A percentile compares a stretch with the other conserved stretches of the same genome.
Evolutionary conservation across 2,797 vertebrate genomes (phyloP).

Genomic region (Tenualosa thibaudeaui): DNA sequence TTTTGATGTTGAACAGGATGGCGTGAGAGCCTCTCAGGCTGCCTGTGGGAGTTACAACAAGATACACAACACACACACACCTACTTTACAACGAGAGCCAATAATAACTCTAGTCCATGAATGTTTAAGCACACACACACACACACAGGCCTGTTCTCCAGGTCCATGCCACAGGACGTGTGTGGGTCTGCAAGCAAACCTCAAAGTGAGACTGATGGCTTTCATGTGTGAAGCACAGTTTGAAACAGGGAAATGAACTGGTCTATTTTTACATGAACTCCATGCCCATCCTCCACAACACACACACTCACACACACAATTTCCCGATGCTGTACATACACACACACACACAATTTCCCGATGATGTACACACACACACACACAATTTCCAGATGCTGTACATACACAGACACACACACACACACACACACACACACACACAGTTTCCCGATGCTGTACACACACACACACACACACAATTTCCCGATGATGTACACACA

Average conservation of each 20-base stretch:
- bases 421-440: neutral
- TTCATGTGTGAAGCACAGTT: neutral
- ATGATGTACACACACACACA: neutral
- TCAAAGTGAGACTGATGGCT: neutral
- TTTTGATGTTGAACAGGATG: neutral
- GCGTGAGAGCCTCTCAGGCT: neutral
- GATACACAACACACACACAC: neutral
- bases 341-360: neutral
- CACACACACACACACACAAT: neutral
- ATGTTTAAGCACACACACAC: constrained; percentile 29
- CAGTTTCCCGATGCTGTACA: neutral
- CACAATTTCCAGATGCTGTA: neutral
- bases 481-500: neutral
- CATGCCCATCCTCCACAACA: no score
- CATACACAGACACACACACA: neutral
- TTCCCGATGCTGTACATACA: neutral
- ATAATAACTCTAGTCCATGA: constrained; percentile 45
- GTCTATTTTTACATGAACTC: neutral
- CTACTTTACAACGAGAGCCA: constrained; percentile 37
- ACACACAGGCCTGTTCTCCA: neutral
- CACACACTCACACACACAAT: neutral
- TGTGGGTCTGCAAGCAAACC: neutral
- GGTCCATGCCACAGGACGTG: neutral
- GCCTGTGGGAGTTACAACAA: neutral
- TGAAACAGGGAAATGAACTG: neutral